Conservation (phyloP, 2,888 invertebrate species). For the Vanessa cardui region DNA sequence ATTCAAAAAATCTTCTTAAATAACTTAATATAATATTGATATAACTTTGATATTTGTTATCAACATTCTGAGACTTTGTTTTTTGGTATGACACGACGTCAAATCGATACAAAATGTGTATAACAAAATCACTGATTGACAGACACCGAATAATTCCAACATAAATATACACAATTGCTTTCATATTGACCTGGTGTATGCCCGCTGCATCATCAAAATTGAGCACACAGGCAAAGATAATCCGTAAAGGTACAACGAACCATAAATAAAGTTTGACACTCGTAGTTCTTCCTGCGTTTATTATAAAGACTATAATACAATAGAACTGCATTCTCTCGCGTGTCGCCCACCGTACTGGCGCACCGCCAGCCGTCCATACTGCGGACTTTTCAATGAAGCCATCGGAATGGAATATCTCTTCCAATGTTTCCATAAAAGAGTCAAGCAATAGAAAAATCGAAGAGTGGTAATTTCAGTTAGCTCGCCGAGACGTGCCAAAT, state of each 20-base stretch:
- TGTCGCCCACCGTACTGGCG: conserved; percentile 59
- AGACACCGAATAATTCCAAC: conserved; percentile 22
- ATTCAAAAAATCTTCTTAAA: too few relatives aligned
- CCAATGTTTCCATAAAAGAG: conserved; percentile 79
- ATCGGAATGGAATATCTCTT: conserved; percentile 79
- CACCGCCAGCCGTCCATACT: conserved; percentile 74
- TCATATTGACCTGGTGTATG: conserved; percentile 40
- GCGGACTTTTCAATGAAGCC: conserved; percentile 81
- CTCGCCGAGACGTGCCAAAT: conserved; percentile 34
- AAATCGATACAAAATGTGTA: neutral
- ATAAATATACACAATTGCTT: conserved; percentile 30
- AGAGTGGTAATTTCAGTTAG: conserved; percentile 41
- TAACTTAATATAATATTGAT: too few relatives aligned
- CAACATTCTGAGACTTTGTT: too few relatives aligned
- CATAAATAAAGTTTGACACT: conserved; percentile 26
- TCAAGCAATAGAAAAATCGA: conserved; percentile 68
- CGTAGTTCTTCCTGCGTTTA: conserved; percentile 19
- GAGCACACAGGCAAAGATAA: conserved; percentile 73
- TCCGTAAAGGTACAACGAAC: conserved; percentile 49
- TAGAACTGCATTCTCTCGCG: conserved; percentile 23
- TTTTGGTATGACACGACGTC: neutral
- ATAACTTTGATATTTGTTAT: too few relatives aligned
- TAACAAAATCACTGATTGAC: conserved; percentile 20
- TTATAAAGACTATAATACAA: conserved; percentile 31
- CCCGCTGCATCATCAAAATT: conserved; percentile 73